Evolutionary conservation across 53 echinoderm and acorn worm species (phyloP), one percentile per base, ranked within the genome.

Genomic region (Apostichopus leukothele): DNA sequence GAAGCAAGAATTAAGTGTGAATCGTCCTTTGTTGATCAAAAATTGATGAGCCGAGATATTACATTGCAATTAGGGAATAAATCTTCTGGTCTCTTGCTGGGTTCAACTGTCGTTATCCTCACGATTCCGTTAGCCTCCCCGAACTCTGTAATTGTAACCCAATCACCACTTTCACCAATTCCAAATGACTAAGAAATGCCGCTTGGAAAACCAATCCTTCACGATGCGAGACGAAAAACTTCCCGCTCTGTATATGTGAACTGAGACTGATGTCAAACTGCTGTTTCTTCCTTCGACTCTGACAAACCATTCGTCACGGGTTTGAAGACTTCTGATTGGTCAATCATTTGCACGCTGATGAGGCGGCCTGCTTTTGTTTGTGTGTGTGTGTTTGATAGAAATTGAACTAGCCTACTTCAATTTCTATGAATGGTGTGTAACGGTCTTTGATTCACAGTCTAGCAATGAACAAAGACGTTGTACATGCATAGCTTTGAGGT

Each of bases 311-410:
- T n/a, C 18, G 71, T 71, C 71, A 71, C 18, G n/a, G 4, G n/a
- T 71, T 71, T 13, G 6, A 19, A 71, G 71, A 71, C 71, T 71
- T 71, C 16, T 71, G 71, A 71, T 71, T 71, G 71, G 71, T 71
- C 71, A 71, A 19, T 57, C 57, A 10, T 39, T 39, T 39, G 39
- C 39, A 39, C 39, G 39, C 39, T 39, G 39, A 39, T 39, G 39
- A 39, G 3, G 39, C 39, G 39, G 39, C 39, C 39, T 39, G 39
- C 39, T 39, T 39, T 39, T 39, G 39, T 39, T 3, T 39, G 39
- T 39, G 27, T 27, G 27, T 27, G 39, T 39, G 39, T 39, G 39
- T 39, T 39, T 39, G 39, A 39, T 39, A 39, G 39, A 39, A 39
- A 39, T 1, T 39, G 39, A 39, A 39, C 39, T 39, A 39, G 39